Evolutionary conservation across 2,888 invertebrate species (phyloP).

Genomic region (Agrilus mali): DNA sequence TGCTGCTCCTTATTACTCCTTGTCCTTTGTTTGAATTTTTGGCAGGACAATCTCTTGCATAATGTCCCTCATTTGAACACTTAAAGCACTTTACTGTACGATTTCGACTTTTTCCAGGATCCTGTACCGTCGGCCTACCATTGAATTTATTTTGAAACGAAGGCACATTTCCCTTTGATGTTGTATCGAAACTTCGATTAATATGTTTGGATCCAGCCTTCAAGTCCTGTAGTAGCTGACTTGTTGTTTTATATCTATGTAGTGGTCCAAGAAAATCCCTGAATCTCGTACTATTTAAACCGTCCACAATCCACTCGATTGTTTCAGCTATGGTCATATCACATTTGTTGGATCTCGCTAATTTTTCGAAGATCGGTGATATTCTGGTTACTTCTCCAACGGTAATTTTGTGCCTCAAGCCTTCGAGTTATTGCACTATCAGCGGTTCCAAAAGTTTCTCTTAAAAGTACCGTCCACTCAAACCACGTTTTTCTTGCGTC

Average conservation of each 20-base stretch:
- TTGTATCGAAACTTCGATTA: too few relatives aligned
- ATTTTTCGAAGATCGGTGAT: conserved; percentile 10
- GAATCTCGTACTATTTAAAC: conserved; percentile 6
- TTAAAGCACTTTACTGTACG: too few relatives aligned
- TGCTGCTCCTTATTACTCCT: too few relatives aligned
- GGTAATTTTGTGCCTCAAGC: conserved; percentile 10
- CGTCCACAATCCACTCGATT: conserved; percentile 14
- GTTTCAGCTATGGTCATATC: conserved; percentile 10
- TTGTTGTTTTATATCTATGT: conserved; percentile 6
- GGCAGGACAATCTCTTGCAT: too few relatives aligned
- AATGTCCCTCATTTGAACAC: too few relatives aligned
- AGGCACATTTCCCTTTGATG: too few relatives aligned
- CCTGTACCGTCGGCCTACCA: too few relatives aligned
- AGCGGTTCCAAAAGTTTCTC: too few relatives aligned
- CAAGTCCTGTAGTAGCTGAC: conserved; percentile 3
- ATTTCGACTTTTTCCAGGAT: too few relatives aligned
- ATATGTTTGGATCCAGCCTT: too few relatives aligned
- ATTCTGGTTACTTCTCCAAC: conserved; percentile 5
- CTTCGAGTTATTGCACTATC: background rate
- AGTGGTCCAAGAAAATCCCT: conserved; percentile 13
- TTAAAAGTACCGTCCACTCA: background rate
- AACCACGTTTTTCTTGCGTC: conserved; percentile 1
- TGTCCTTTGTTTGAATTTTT: too few relatives aligned
- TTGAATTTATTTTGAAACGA: too few relatives aligned
- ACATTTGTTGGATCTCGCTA: conserved; percentile 14